Base-by-base conservation (phyloP, 1,140 invertebrate species). In the Anadara kagoshimensis region DNA sequence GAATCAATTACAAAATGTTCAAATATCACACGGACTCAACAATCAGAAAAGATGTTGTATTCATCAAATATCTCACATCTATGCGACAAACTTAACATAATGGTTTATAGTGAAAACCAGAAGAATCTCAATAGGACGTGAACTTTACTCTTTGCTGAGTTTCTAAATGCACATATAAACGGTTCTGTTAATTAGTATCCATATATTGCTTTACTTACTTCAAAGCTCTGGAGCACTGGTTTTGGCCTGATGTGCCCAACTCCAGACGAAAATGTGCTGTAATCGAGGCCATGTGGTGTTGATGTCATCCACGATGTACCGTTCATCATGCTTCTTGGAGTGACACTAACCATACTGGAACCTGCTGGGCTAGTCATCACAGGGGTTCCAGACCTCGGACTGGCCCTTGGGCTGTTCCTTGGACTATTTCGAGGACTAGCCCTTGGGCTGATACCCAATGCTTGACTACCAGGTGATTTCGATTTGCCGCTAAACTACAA, bases 341-440 rank as follows among this genome's bases (percentile, higher is more conserved):
- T 84, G 7, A 84, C 78, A 36, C 80, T 84, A 43, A 78, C 76
- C 61, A 85, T 74, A 51, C 81, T 86, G 45, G 83, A 78, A 5
- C 65, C 79, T 26, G 74, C 41, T 18, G 71, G 74, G 43, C 66
- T 67, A 58, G 36, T 53, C 45, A 47, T 64, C 66, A 53, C 44
- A 11, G 58, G 72, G 18, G 66, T 76, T 56, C 45, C 58, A 41
- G n/a, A 24, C 7, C 24, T 22, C 47, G 41, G 54, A 36, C 58
- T 62, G 47, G 47, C 14, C 7, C 56, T 44, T 10, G 68, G 56
- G 3, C 47, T 36, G 16, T 29, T 36, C 1, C 54, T 69, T 41
- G 61, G 64, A 20, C 47, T 62, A 18, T 26, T 24, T 18, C 66
- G 64, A 5, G 71, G 75, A 47, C 71, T 74, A 41, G 56, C 3